These are phyloP conservation scores for Coremacera marginata DNA, from an alignment of 2,888 invertebrate genomes.

Conservation along the genomic window DNA sequence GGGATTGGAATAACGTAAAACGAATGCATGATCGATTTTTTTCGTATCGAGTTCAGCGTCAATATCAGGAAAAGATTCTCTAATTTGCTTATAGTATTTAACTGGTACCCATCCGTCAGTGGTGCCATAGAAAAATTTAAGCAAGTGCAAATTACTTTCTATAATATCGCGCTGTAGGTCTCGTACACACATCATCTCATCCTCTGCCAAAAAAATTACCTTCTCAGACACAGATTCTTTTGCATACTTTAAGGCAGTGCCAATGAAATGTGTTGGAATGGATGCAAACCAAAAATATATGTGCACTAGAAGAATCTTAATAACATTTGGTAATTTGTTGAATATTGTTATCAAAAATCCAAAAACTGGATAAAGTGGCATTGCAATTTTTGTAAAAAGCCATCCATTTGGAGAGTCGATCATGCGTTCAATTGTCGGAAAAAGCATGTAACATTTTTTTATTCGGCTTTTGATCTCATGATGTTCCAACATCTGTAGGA, in stretches of 20 bases:
- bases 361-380: slow-evolving; percentile 70
- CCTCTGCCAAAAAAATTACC: slow-evolving; percentile 78
- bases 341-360: slow-evolving; percentile 71
- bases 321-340: slow-evolving; percentile 71
- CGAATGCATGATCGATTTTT: slow-evolving; percentile 83
- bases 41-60: slow-evolving; percentile 74
- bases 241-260: slow-evolving; percentile 72
- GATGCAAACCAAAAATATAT: slow-evolving; percentile 72
- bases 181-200: slow-evolving; percentile 84
- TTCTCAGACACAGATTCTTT: slow-evolving; percentile 75
- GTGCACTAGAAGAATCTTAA: slow-evolving; percentile 71
- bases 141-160: slow-evolving; percentile 72
- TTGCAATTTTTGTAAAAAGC: slow-evolving; percentile 75
- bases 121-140: slow-evolving; percentile 85
- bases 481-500: slow-evolving; percentile 78
- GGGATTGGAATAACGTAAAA: slow-evolving; percentile 74
- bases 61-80: slow-evolving; percentile 73
- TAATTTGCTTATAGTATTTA: slow-evolving; percentile 78
- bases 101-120: slow-evolving; percentile 88
- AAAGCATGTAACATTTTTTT: slow-evolving; percentile 80
- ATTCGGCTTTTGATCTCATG: slow-evolving; percentile 72
- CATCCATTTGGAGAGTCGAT: slow-evolving; percentile 80
- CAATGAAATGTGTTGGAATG: slow-evolving; percentile 71
- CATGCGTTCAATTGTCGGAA: slow-evolving; percentile 91
- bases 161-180: slow-evolving; percentile 77